Base-by-base conservation (phyloP, 2,113 vertebrate species). In the Clinocottus analis region DNA sequence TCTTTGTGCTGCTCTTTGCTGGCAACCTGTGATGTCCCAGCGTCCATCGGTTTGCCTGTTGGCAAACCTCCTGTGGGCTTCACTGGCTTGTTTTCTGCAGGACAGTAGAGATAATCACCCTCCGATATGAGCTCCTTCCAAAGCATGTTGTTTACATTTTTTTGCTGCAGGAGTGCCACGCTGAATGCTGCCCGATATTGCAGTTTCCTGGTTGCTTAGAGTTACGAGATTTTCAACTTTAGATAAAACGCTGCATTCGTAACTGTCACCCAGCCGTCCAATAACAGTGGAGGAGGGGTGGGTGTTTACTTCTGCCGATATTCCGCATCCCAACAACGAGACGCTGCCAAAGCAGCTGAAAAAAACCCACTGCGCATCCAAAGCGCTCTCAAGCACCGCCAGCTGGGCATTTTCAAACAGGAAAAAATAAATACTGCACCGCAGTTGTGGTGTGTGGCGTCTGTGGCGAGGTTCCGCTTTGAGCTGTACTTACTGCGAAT, bases 1-100 rank as follows among this genome's bases (percentile, higher is more conserved):
- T 94, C 94, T 75, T 89, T 92, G 21, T 85, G 92, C 76, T 93
- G 83, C 53, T 94, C 94, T 75, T 89, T 92, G 16, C 68, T 84
- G 73, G 90, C 84, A 79, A 92, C 86, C 45, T 90, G 87, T 58
- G 62, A 76, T 69, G 92, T 96, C 76, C 93, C 89, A 4, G 92
- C 75, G 3, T 93, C 85, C 70, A 91, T 91, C 82, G 85, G 94
- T 82, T 88, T 96, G 63, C 92, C 90, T 29, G 51, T 83, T 75
- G 90, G 73, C 55, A 82, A 73, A 72, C 90, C 90, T 80, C 88
- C 90, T 84, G 94, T 95, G 33, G 92, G 77, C 51, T 93, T 95
- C 0, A 12, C 37, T 29, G 35, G 21, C 47, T 78, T n/a, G 64
- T 94, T 94, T 86, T 93, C 94, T 90, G 39, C 87, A 94, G 69